These are phyloP conservation scores for Acholoe squamosa DNA, from an alignment of 2,888 invertebrate genomes.

Conservation along the genomic window DNA sequence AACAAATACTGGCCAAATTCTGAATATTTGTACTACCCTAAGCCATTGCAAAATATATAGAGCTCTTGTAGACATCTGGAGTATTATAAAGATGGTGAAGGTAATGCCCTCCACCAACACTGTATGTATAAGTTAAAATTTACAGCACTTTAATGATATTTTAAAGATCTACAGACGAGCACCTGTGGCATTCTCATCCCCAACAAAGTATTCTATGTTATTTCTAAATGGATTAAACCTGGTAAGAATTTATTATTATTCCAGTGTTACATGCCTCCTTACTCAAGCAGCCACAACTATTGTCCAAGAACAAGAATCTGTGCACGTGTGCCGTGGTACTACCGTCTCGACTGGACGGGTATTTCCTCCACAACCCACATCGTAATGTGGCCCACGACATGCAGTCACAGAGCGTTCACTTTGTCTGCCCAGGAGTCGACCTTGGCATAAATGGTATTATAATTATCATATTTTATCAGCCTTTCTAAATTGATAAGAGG, in stretches of 20 bases:
- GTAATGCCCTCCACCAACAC: no score
- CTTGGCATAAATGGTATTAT: background rate
- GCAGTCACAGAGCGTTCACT: background rate
- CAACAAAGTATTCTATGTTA: no score
- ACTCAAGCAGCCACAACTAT: background rate
- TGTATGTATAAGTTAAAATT: no score
- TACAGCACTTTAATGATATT: no score
- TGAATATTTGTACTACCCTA: no score
- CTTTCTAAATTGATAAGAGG: no score
- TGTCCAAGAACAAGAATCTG: background rate
- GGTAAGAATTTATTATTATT: conserved; percentile 3
- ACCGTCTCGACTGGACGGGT: background rate
- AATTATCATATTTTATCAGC: background rate
- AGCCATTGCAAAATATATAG: no score
- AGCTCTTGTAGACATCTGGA: no score
- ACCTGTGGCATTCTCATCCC: no score
- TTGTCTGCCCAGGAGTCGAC: background rate
- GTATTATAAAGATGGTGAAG: no score
- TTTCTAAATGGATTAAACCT: background rate
- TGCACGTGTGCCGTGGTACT: background rate
- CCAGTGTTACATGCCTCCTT: background rate
- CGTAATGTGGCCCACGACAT: background rate
- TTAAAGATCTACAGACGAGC: background rate
- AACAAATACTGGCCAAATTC: no score
- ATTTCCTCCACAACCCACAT: background rate